Evolutionary conservation across 2,797 vertebrate genomes (phyloP).

Genomic region (Tinamus major): DNA sequence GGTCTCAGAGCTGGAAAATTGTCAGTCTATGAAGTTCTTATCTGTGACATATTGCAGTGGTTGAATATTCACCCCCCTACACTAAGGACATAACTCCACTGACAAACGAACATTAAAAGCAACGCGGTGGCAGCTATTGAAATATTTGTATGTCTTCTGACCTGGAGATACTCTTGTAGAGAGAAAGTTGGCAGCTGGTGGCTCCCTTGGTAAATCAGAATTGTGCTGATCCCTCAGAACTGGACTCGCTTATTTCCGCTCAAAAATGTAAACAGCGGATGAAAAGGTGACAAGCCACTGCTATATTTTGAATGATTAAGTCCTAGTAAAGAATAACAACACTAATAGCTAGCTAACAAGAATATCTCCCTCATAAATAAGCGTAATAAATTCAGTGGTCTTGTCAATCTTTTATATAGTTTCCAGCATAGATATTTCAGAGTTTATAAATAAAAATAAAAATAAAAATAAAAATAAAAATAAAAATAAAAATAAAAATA

Average conservation of each 20-base stretch:
- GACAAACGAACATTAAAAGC: not conserved
- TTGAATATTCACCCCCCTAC: not conserved
- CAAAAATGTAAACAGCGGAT: not conserved
- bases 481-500: too few relatives aligned
- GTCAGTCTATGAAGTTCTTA: not conserved
- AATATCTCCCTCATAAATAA: slow-evolving; percentile 20
- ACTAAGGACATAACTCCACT: not conserved
- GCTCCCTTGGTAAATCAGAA: slow-evolving; percentile 13
- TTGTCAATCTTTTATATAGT: not conserved
- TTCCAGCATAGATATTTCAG: slow-evolving; percentile 6
- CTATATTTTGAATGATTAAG: slow-evolving; percentile 35
- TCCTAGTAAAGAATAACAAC: not conserved
- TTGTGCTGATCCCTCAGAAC: not conserved
- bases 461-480: not conserved
- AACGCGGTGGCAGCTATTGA: not conserved
- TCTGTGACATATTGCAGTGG: not conserved
- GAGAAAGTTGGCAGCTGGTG: not conserved
- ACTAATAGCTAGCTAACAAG: slow-evolving; percentile 19
- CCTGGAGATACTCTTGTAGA: not conserved
- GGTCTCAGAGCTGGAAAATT: not conserved
- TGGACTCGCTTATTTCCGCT: slow-evolving; percentile 5
- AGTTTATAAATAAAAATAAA: not conserved
- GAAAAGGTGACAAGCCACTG: not conserved
- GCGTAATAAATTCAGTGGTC: not conserved
- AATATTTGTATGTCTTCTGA: slow-evolving; percentile 8